phyloP scores from a whole-genome alignment of 2,797 vertebrate species.

The Pipistrellus pipistrellus region DNA sequence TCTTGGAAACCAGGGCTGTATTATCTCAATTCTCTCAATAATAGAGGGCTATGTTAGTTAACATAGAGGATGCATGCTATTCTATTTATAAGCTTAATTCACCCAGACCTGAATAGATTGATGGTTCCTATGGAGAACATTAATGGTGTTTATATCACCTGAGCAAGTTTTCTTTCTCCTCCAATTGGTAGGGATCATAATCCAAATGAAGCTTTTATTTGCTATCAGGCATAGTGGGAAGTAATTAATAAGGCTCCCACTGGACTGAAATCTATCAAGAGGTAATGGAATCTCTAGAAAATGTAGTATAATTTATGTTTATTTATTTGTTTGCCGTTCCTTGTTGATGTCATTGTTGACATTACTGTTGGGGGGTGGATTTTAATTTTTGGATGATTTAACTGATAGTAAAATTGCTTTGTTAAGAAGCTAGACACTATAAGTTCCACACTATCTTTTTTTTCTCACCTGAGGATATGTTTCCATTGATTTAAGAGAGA shows the following conservation, averaged over 20 bases:
- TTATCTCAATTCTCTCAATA: not conserved
- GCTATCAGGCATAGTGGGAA: conserved; percentile 70
- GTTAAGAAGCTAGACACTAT: conserved; percentile 14
- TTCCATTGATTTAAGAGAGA: not conserved
- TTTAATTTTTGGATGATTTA: conserved; percentile 41
- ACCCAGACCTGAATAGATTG: not conserved
- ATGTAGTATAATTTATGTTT: not conserved
- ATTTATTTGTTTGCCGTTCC: conserved; percentile 47
- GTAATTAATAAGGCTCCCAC: conserved; percentile 74
- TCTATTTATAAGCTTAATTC: conserved; percentile 46
- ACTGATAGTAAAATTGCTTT: conserved; percentile 1
- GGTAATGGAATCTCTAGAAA: conserved; percentile 47
- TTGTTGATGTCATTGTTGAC: conserved; percentile 39
- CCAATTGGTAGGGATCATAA: conserved; percentile 62
- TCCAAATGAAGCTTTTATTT: conserved; percentile 73
- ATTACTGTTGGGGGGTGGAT: conserved; percentile 32
- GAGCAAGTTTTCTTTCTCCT: conserved; percentile 70
- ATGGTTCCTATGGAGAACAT: conserved; percentile 42
- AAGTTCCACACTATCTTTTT: not conserved
- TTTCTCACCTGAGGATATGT: not conserved
- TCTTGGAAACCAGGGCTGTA: not conserved
- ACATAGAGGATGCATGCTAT: not conserved
- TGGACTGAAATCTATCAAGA: conserved; percentile 63
- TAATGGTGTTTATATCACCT: conserved; percentile 63
- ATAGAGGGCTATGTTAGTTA: not conserved